Evolutionary conservation across 1,140 invertebrate species (phyloP), one percentile per base, ranked within the genome.

Genomic region (Pogonomyrmex californicus): DNA sequence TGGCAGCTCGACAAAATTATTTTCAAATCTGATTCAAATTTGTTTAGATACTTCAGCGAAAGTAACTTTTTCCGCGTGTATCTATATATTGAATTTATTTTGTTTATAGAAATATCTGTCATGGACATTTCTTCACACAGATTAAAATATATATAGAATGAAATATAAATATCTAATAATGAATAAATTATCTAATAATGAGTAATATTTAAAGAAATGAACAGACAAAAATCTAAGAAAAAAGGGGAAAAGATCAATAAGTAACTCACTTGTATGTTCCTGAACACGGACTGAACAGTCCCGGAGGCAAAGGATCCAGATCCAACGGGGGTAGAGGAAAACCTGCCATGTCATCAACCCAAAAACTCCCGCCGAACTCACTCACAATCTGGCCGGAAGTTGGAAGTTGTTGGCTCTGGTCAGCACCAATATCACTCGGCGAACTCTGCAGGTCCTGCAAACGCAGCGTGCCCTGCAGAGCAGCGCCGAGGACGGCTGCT

Each of bases 311-410:
- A 5, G 97, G 97, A 91, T 98, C 97, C 89, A 98, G 95, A 90
- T 98, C 97, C 65, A 98, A 94, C 2, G 97, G 96, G 58, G 97
- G 97, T 65, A 98, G 93, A 1, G 97, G 97, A 94, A 98, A 98
- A 33, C 97, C 97, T 44, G 97, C 97, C 97, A 98, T 98, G 91
- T 98, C 97, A 94, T 98, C 97, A 90, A 96, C 96, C 96, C 97
- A 97, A 90, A 96, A 96, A 91, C 93, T 96, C 44, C 92, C 94
- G 10, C 94, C 94, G 38, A 95, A 95, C 66, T 95, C 94, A 47
- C 93, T 93, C 12, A 95, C 93, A 12, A 87, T 86, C 66, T 94
- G 94, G 5, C 92, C 87, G 9, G 90, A 91, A 87, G 92, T 94
- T 36, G 92, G 91, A 30, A 94, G 90, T 33, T 95, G 94, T 10